Base-by-base conservation (phyloP, 2,888 invertebrate species). In the Rutpela maculata region DNA sequence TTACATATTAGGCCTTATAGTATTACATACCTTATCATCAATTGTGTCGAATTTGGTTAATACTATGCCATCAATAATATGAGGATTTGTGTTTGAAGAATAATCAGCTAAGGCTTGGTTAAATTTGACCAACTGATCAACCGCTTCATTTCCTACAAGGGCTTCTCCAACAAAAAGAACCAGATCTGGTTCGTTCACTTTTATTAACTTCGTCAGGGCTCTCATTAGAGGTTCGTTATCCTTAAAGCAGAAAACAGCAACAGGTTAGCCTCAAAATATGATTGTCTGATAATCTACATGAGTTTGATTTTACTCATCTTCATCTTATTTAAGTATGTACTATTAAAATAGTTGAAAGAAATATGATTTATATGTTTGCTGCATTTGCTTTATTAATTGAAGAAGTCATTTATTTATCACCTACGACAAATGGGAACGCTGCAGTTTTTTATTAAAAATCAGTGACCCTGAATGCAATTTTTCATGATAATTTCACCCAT, bases 131-230 rank as follows among this genome's bases (percentile, higher is more conserved):
- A 99, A 92, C 89, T 99, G 99, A 91, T 99, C 99, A 22, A 99
- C 99, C 17, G 99, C 99, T 88, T 99, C 99, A 90, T 99, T 99
- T 35, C 99, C 99, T 0, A 99, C 99, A n/a, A 99, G 91, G 0
- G 99, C 99, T 89, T 99, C 99, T 0, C 99, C 99, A 11, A 99
- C 99, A 90, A 99, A 99, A n/a, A 99, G 91, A 1, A 99, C 99
- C 88, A 98, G 92, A 91, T 99, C 99, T 0, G 99, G 99, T 87
- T 97, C 95, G 90, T 99, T 99, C 60, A 99, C 97, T 90, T 96
- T 97, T 87, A 99, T 99, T 81, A 99, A 92, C 92, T 99, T 99
- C 6, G 99, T 96, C 69, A 99, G 91, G 0, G 99, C 98, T 80
- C 98, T 93, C 99, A 99, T 99, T 57, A 99, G 91, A 0, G 99